Base-by-base conservation (phyloP, 2,888 invertebrate genomes). In the Sthenelais limicola region DNA sequence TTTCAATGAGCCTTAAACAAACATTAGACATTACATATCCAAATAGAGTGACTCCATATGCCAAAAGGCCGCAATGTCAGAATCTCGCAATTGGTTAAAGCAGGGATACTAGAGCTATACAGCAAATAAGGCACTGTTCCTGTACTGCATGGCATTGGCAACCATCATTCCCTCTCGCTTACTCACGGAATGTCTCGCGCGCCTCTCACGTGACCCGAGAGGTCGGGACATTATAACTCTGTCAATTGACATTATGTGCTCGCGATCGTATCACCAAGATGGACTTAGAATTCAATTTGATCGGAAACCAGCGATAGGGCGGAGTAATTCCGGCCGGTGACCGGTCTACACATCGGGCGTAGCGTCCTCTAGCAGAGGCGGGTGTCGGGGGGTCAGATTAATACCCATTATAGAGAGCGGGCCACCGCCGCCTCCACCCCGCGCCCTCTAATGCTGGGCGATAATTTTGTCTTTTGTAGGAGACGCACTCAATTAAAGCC, bases 171-270 rank as follows among this genome's bases (percentile, higher is more conserved):
- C n/a, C n/a, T n/a, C n/a, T 21, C 51, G n/a, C 51, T 26, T n/a
- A 51, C 62, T 38, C 62, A 21, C 38, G 62, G 21, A 35, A 12
- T 38, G 38, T 38, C 62, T 62, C 62, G 38, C 24, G 38, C 38
- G 38, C 24, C 38, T 35, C 38, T 43, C 38, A 38, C 21, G 62
- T 21, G 62, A 38, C 35, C 62, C 38, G 12, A 5, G 12, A 35
- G 62, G 62, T 35, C 62, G 62, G 12, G 24, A 43, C 62, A 62
- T 62, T 62, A 62, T 62, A 62, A 62, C 38, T 62, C 52, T 38
- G 54, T 52, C 70, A 70, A 70, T 70, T 70, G 70, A 70, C 70
- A 70, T 70, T 38, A 70, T 54, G 52, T 38, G 52, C 28, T 38
- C 38, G 12, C 52, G 70, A 70, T 70, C 35, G 24, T 70, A 70